Conservation (phyloP, 2,888 invertebrate genomes). For the Rhaphigaster nebulosa region DNA sequence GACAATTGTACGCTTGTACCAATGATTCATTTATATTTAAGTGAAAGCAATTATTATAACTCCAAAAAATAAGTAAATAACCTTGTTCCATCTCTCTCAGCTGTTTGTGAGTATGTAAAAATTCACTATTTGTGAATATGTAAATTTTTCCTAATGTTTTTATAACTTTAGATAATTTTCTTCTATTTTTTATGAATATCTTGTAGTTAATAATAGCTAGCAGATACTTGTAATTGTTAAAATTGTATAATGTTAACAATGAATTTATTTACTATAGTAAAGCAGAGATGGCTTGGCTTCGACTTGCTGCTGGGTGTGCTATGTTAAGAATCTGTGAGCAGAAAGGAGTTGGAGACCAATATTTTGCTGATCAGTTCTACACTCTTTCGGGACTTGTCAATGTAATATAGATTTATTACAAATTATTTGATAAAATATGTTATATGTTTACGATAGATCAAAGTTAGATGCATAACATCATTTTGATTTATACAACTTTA, state of each 20-base stretch:
- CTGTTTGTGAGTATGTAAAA: no score
- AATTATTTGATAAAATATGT: conserved; percentile 36
- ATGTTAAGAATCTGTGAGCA: conserved; percentile 98
- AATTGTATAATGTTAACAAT: neutral
- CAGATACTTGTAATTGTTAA: neutral
- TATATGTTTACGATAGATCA: neutral
- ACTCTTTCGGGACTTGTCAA: conserved; percentile 92
- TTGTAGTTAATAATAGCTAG: neutral
- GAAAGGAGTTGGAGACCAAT: conserved; percentile 95
- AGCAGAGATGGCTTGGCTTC: conserved; percentile 93
- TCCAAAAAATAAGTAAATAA: no score
- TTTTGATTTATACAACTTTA: neutral
- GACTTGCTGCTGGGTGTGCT: conserved; percentile 93
- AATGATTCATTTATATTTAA: no score
- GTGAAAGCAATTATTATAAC: no score
- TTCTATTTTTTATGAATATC: neutral
- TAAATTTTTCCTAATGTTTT: no score
- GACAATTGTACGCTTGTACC: no score
- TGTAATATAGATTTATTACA: conserved; percentile 70
- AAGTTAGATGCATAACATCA: neutral
- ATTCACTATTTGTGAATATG: no score
- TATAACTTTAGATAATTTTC: no score
- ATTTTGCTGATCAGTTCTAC: conserved; percentile 94
- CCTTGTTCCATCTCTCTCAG: no score
- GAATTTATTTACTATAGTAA: conserved; percentile 71